Evolutionary conservation across 2,113 vertebrate genomes (phyloP).

Genomic region (Ceuthmochares aereus): DNA sequence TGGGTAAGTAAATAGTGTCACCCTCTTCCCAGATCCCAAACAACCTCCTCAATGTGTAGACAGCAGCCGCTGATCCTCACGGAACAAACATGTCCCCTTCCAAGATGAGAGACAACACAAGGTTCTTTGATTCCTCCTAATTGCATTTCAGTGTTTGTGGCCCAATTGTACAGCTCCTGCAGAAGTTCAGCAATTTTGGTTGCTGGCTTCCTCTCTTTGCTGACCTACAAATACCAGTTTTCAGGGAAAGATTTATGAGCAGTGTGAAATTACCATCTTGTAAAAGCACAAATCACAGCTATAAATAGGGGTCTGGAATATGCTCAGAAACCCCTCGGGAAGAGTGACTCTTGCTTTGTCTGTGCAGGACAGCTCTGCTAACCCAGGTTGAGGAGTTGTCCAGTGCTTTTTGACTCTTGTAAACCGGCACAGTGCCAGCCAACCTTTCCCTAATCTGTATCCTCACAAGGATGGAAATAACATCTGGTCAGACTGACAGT

Average conservation of each 20-base stretch:
- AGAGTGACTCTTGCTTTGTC: neutral
- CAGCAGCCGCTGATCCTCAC: neutral
- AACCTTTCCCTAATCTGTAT: neutral
- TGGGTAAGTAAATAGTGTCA: neutral
- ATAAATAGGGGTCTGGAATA: slow-evolving; percentile 50
- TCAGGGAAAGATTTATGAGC: slow-evolving; percentile 22
- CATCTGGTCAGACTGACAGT: neutral
- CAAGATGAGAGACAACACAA: neutral
- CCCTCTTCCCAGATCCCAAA: neutral
- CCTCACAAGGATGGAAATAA: slow-evolving; percentile 27
- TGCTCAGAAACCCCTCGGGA: neutral
- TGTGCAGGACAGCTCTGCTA: neutral
- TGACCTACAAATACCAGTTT: slow-evolving; percentile 28
- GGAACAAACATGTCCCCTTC: neutral
- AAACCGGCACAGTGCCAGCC: neutral
- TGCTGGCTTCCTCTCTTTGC: neutral
- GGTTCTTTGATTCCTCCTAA: neutral
- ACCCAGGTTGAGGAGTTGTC: neutral
- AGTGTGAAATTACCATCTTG: slow-evolving; percentile 25
- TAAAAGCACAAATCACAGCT: neutral
- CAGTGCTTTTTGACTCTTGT: neutral
- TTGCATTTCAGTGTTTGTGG: neutral
- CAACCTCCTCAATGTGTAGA: neutral
- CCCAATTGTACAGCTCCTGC: neutral
- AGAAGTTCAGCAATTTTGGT: slow-evolving; percentile 40